Evolutionary conservation across 1,140 invertebrate species (phyloP).

Genomic region (Drosophila asahinai): DNA sequence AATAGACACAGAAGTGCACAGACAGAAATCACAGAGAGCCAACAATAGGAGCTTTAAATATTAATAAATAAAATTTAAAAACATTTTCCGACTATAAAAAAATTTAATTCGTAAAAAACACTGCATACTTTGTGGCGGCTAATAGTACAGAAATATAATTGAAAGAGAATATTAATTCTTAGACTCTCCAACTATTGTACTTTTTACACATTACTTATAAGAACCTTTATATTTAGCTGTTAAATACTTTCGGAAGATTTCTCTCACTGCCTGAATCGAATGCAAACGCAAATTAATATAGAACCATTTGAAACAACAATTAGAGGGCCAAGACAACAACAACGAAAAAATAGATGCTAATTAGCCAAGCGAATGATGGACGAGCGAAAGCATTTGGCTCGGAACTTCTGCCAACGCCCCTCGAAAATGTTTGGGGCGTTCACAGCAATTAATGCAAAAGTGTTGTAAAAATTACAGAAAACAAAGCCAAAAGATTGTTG

Average conservation of each 20-base stretch:
- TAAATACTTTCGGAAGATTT: neutral
- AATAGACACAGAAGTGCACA: constrained; percentile 6
- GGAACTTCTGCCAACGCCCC: constrained; percentile 15
- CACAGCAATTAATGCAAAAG: constrained; percentile 51
- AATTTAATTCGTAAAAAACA: neutral
- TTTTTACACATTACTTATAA: too few relatives aligned
- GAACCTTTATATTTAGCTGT: too few relatives aligned
- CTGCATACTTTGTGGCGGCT: neutral
- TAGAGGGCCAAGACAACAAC: constrained; percentile 33
- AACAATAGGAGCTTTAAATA: neutral
- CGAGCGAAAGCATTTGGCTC: constrained; percentile 30
- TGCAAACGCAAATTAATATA: constrained; percentile 50
- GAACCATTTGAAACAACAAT: constrained; percentile 66
- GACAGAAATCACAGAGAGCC: neutral
- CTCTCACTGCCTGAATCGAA: neutral
- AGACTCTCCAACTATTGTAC: neutral
- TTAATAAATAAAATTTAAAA: neutral
- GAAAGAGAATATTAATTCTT: neutral
- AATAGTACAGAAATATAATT: too few relatives aligned
- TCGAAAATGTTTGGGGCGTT: constrained; percentile 42
- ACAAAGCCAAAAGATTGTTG: constrained; percentile 12
- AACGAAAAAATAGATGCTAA: constrained; percentile 61
- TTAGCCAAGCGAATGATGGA: constrained; percentile 61
- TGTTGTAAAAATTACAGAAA: constrained; percentile 43
- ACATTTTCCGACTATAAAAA: neutral